These are phyloP conservation scores for Decapterus maruadsi DNA, from an alignment of 2,797 vertebrate species.

Conservation along the genomic window DNA sequence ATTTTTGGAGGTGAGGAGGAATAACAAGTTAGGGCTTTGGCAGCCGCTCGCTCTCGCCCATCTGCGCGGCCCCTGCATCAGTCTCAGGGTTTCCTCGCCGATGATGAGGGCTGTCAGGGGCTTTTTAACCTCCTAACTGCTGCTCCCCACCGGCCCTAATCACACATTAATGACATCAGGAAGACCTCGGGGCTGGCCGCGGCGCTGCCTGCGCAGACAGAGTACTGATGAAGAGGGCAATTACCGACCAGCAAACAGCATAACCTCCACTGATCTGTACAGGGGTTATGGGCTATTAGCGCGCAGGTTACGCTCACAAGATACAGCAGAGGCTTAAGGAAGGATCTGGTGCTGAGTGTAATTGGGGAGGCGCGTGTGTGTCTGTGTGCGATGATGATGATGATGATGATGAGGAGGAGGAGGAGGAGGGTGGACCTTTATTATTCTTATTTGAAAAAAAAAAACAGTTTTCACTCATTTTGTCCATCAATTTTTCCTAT, in stretches of 20 bases:
- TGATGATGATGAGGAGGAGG: not conserved
- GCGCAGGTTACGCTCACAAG: conserved; percentile 75
- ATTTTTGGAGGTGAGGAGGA: conserved; percentile 95
- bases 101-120: conserved; percentile 99
- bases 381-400: conserved; percentile 6
- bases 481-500: not conserved
- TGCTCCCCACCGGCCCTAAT: conserved; percentile 99
- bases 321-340: conserved; percentile 70
- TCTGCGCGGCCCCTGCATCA: conserved; percentile 94
- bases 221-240: conserved; percentile 95
- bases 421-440: not conserved
- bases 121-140: conserved; percentile 99
- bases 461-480: not conserved
- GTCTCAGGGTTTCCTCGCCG: conserved; percentile 98
- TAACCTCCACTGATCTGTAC: conserved; percentile 80
- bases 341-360: conserved; percentile 69
- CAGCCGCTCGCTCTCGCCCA: conserved; percentile 92
- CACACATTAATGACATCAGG: conserved; percentile 99
- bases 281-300: conserved; percentile 79
- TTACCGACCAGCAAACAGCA: conserved; percentile 79
- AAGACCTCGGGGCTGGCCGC: conserved; percentile 94
- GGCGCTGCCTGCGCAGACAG: conserved; percentile 94
- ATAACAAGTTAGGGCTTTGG: conserved; percentile 97
- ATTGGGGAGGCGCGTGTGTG: conserved; percentile 58
- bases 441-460: conserved; percentile 18